Percentiles rank a stretch among this genome's conserved stretches.
Evolutionary conservation across 1,140 invertebrate species (phyloP).

Genomic region (Frieseomelitta varia): DNA sequence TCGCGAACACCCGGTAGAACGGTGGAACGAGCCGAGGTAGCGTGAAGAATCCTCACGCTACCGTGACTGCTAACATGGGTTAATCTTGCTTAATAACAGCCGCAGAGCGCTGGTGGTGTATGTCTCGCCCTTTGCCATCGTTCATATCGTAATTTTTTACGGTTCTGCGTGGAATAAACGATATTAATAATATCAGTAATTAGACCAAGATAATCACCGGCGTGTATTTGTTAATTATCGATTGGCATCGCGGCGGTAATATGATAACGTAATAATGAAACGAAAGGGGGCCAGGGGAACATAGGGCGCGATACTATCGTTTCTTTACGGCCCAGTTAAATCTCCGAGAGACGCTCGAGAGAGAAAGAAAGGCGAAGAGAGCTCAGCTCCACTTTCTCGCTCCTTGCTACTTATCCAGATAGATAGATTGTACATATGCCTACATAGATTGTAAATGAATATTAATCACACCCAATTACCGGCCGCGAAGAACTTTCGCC

Average conservation of each 20-base stretch:
- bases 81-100: conserved; percentile 67
- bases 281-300: too few species aligned
- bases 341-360: too few species aligned
- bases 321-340: conserved; percentile 36
- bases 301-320: conserved; percentile 11
- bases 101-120: conserved; percentile 35
- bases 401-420: neutral
- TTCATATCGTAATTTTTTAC: conserved; percentile 64
- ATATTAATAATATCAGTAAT: conserved; percentile 63
- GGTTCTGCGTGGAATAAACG: conserved; percentile 56
- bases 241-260: conserved; percentile 21
- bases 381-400: neutral
- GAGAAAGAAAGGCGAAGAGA: neutral
- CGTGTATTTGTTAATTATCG: conserved; percentile 52
- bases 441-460: conserved; percentile 15
- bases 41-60: conserved; percentile 60
- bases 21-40: conserved; percentile 32
- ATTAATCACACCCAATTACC: conserved; percentile 3
- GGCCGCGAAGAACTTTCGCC: too few species aligned
- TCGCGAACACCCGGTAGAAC: conserved; percentile 48
- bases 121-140: conserved; percentile 61
- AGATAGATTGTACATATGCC: neutral
- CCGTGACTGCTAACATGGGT: conserved; percentile 64
- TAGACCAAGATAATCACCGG: conserved; percentile 54
- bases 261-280: conserved; percentile 1